Evolutionary conservation across 1,140 invertebrate species (phyloP).

Genomic region (Stegodyphus dumicola): DNA sequence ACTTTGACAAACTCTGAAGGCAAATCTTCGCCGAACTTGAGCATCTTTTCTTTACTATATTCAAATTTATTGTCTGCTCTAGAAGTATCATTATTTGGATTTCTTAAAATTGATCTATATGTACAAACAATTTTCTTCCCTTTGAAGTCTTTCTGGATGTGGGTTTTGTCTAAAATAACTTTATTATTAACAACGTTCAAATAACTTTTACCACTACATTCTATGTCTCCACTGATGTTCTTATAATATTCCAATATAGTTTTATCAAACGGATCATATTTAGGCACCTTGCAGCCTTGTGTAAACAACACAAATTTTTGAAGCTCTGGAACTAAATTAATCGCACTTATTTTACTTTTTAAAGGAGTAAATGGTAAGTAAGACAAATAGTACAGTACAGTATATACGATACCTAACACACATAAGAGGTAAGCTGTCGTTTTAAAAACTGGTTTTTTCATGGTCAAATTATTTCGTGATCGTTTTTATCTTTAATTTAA

Average conservation of each 20-base stretch:
- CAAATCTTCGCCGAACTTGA: background rate
- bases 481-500: too few relatives aligned
- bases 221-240: background rate
- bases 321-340: too few relatives aligned
- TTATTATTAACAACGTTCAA: constrained; percentile 1
- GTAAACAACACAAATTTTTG: background rate
- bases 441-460: too few relatives aligned
- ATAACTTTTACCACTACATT: background rate
- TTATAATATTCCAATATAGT: constrained; percentile 70
- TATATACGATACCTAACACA: too few relatives aligned
- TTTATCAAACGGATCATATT: constrained; percentile 78
- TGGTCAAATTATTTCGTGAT: too few relatives aligned
- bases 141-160: background rate
- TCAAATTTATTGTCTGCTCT: background rate
- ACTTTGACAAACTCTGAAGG: constrained; percentile 4
- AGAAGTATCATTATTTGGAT: background rate
- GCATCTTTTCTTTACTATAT: background rate
- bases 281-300: constrained; percentile 81
- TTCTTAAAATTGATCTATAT: background rate
- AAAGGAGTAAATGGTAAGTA: too few relatives aligned
- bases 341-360: too few relatives aligned
- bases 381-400: too few relatives aligned
- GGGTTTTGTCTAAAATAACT: background rate
- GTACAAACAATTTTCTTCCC: background rate
- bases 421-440: too few relatives aligned